Evolutionary conservation across 53 echinoderm and acorn worm genomes (phyloP).

Genomic region (Echinarachnius parma): DNA sequence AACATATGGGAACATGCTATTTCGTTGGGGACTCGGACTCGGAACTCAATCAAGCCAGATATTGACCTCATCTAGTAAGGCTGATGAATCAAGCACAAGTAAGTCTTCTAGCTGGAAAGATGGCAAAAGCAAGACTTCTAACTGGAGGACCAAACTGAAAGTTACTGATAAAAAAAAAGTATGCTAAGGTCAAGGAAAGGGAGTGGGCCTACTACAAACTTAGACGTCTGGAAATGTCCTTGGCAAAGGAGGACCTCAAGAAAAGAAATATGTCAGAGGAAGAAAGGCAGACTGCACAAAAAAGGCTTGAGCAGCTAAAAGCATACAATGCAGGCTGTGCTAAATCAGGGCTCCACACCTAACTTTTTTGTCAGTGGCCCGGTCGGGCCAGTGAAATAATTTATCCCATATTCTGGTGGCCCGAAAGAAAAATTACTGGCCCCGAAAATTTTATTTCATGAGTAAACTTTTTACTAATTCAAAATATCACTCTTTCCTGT

Average conservation of each 20-base stretch:
- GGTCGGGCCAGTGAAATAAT: too few relatives aligned
- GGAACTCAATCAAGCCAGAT: not conserved
- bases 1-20: too few relatives aligned
- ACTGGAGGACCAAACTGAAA: not conserved
- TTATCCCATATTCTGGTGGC: too few relatives aligned
- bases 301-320: not conserved
- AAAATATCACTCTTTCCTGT: too few relatives aligned
- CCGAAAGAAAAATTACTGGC: too few relatives aligned
- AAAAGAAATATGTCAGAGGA: not conserved
- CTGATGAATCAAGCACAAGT: not conserved
- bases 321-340: not conserved
- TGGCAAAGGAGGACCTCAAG: not conserved
- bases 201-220: not conserved
- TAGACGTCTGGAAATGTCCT: not conserved
- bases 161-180: not conserved
- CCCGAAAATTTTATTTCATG: too few relatives aligned
- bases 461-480: too few relatives aligned
- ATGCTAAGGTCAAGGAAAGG: not conserved
- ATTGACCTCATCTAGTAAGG: not conserved
- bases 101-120: not conserved
- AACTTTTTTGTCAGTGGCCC: too few relatives aligned
- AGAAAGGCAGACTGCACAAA: not conserved
- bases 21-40: too few relatives aligned
- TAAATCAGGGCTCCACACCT: too few relatives aligned
- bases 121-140: not conserved